Base-by-base conservation (phyloP, 2,888 invertebrate genomes). In the Trachelus troglodyta region DNA sequence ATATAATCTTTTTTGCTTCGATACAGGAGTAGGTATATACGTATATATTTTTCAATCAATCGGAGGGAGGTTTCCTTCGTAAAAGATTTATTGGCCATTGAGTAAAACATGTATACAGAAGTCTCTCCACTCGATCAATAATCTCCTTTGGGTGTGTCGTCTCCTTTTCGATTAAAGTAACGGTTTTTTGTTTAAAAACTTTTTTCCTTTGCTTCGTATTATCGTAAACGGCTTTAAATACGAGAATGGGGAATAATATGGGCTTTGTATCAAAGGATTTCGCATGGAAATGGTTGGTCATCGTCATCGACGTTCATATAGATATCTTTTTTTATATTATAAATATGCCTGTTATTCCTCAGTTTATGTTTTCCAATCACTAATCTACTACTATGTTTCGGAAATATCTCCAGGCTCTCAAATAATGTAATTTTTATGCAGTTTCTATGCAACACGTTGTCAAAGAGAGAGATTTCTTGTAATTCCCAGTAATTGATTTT, bases 11-110 rank as follows among this genome's bases (percentile, higher is more conserved):
- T 9, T 56, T 56, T 23, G 40, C 6, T 56, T 56, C 6, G 15
- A 56, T 56, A 56, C 40, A 23, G 40, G 0, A 56, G 9, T 0
- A 15, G 40, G 4, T 56, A 23, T 23, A 56, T 6, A 23, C 0
- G 6, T 56, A 56, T 56, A 56, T 56, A 56, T 56, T 9, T 40
- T 40, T 40, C 40, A 40, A 31, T 15, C 37, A 40, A 35, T 34
- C 56, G 4, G 40, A 35, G 37, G 37, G 30, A 68, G 30, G 31
- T 73, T 73, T 73, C 75, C 33, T 77, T 74, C 69, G 75, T 77
- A 77, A 77, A 77, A 77, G 69, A 56, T 77, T 77, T 77, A 77
- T 77, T 77, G 68, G 40, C 69, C 69, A 74, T 40, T 34, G 73
- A 40, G 73, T 68, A 73, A 76, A 76, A 73, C 73, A 56, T 40